Evolutionary conservation across 2,888 invertebrate species (phyloP).

Genomic region (Coelopa pilipes): DNA sequence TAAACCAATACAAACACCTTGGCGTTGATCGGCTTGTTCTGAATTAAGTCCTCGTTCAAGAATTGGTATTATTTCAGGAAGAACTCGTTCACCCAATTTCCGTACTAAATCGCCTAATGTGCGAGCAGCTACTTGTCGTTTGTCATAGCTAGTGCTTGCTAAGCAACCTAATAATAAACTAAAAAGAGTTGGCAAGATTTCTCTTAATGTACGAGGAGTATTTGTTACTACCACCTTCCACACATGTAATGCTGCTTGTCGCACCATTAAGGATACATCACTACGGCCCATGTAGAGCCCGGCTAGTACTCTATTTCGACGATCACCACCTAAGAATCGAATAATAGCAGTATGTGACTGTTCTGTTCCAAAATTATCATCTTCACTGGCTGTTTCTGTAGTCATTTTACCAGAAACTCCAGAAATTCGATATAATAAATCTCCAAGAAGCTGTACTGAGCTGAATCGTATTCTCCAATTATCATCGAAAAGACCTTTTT

Average conservation of each 20-base stretch:
- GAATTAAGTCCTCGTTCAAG: constrained; percentile 93
- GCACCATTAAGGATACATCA: constrained; percentile 95
- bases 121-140: constrained; percentile 94
- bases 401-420: constrained; percentile 99
- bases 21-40: constrained; percentile 91
- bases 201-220: constrained; percentile 94
- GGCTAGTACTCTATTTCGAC: constrained; percentile 91
- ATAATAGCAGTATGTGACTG: constrained; percentile 94
- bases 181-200: constrained; percentile 95
- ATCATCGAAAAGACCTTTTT: constrained; percentile 94
- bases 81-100: constrained; percentile 95
- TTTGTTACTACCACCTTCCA: constrained; percentile 99
- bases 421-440: constrained; percentile 94
- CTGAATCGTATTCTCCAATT: constrained; percentile 98
- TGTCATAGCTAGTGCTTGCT: constrained; percentile 96
- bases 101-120: constrained; percentile 96
- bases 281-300: constrained; percentile 97
- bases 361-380: constrained; percentile 99
- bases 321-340: constrained; percentile 85
- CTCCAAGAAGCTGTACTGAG: constrained; percentile 94
- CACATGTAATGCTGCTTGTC: constrained; percentile 97
- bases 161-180: constrained; percentile 90
- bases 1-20: constrained; percentile 98
- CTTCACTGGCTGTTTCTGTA: constrained; percentile 97
- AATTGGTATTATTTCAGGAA: constrained; percentile 98